Evolutionary conservation across 1,140 invertebrate species (phyloP).

Genomic region (Sogatella furcifera): DNA sequence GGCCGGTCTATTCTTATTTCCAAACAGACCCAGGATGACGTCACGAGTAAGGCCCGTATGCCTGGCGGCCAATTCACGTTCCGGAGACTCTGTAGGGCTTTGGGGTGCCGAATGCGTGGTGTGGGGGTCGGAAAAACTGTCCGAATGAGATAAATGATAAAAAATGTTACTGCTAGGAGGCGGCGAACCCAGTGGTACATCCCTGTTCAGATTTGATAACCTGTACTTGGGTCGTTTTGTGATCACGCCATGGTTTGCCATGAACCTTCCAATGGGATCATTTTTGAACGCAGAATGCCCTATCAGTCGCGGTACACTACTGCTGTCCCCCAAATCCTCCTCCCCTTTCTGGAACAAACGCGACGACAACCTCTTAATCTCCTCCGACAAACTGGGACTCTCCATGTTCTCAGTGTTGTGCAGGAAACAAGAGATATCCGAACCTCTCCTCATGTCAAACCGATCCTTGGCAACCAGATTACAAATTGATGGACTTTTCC

Average conservation of each 20-base stretch:
- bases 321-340: background rate
- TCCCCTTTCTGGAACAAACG: conserved; percentile 53
- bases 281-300: background rate
- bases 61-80: background rate
- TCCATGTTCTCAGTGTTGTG: conserved; percentile 40
- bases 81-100: conserved; percentile 13
- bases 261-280: conserved; percentile 8
- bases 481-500: background rate
- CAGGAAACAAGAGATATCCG: conserved; percentile 55
- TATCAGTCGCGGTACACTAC: background rate
- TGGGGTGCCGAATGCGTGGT: conserved; percentile 14
- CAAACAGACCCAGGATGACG: conserved; percentile 51
- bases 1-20: conserved; percentile 31
- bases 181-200: conserved; percentile 22
- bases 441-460: conserved; percentile 53
- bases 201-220: conserved; percentile 23
- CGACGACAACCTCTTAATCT: conserved; percentile 67
- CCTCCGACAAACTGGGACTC: conserved; percentile 57
- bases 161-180: conserved; percentile 19
- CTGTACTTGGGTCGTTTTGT: conserved; percentile 22
- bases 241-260: conserved; percentile 13
- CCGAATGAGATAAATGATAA: background rate
- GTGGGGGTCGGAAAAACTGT: conserved; percentile 1
- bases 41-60: conserved; percentile 31
- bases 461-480: background rate